Conservation (phyloP, 2,113 vertebrate species). For the Ctenomys sociabilis region DNA sequence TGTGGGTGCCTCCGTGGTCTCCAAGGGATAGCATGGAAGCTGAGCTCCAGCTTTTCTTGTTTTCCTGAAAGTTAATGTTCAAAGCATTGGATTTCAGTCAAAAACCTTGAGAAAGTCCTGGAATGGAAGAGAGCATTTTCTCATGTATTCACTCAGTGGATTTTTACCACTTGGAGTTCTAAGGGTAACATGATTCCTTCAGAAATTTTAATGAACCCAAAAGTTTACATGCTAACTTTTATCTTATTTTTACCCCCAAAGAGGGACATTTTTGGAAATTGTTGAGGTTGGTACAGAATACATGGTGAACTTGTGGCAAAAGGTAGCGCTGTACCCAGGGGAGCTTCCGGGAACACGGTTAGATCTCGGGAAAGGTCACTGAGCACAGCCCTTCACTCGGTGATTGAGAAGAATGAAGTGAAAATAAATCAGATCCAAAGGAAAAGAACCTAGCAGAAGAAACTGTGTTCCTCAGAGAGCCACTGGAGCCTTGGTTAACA, state of each 20-base stretch:
- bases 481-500: neutral
- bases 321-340: neutral
- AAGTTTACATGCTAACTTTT: neutral
- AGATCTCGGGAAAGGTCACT: neutral
- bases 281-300: conserved; percentile 3
- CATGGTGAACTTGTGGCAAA: neutral
- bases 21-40: neutral
- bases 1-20: neutral
- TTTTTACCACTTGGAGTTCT: neutral
- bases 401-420: conserved; percentile 15
- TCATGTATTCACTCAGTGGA: neutral
- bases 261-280: neutral
- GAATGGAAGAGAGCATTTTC: neutral
- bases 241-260: neutral
- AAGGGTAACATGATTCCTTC: neutral
- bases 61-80: neutral
- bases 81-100: neutral
- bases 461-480: neutral
- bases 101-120: neutral
- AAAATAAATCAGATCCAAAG: neutral
- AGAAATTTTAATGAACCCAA: conserved; percentile 18
- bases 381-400: neutral
- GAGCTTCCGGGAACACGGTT: neutral
- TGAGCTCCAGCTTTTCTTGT: neutral
- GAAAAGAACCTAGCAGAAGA: neutral